phyloP scores from a whole-genome alignment of 2,113 vertebrate genomes.

The Saguinus midas region DNA sequence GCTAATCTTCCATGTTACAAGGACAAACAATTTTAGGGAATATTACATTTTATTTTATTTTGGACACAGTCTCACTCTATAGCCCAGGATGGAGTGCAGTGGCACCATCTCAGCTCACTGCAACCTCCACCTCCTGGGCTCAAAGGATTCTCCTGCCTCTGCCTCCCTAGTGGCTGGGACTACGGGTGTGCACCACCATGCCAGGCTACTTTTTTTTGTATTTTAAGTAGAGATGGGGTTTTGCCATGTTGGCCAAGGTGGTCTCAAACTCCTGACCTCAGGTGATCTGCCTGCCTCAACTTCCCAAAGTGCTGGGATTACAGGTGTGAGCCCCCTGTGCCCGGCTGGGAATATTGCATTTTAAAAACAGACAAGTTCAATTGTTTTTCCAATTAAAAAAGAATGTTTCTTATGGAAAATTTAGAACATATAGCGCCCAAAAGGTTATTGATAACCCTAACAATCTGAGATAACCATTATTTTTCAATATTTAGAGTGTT shows the following conservation, averaged over 20 bases:
- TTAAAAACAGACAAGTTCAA: conserved; percentile 9
- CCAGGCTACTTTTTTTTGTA: too few relatives aligned
- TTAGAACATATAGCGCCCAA: neutral
- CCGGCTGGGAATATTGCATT: neutral
- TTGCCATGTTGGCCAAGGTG: too few relatives aligned
- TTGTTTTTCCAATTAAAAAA: neutral
- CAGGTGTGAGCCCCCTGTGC: neutral
- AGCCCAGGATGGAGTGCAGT: too few relatives aligned
- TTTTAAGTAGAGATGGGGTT: too few relatives aligned
- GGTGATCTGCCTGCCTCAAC: too few relatives aligned
- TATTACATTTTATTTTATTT: neutral
- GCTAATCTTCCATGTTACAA: neutral
- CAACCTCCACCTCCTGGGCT: too few relatives aligned
- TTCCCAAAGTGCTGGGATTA: neutral
- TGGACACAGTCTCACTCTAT: too few relatives aligned
- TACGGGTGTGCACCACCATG: too few relatives aligned
- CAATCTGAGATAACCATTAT: neutral
- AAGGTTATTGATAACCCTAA: neutral
- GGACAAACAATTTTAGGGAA: neutral
- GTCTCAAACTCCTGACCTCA: too few relatives aligned
- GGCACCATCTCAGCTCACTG: too few relatives aligned
- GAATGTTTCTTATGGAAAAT: neutral
- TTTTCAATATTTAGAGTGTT: neutral
- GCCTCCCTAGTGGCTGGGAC: too few relatives aligned
- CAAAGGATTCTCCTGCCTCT: too few relatives aligned